Evolutionary conservation across 2,888 invertebrate genomes (phyloP), one percentile per base, ranked within the genome.

Genomic region (Nineta flava): DNA sequence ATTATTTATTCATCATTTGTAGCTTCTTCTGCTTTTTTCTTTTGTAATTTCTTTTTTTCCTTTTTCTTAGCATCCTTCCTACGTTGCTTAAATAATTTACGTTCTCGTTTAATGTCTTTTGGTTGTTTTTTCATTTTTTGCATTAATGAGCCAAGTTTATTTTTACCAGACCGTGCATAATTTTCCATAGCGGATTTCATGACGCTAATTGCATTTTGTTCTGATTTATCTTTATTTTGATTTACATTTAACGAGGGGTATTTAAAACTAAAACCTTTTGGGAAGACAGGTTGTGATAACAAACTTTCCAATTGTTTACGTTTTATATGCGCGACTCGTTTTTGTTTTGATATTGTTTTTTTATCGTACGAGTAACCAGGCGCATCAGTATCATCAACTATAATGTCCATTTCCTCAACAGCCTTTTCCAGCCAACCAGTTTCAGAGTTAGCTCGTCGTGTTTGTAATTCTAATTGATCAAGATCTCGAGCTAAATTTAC

Each of bases 351-450:
- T 2, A 59, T 55, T 54, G 68, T 69, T 54, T 68, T 58, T 17
- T 52, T 55, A 52, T 64, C 63, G 5, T 61, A 58, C 12, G 56
- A 54, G 16, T 65, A 63, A 43, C 40, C 56, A 38, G 51, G 48
- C 38, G 55, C 50, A 19, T 49, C 62, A 60, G 79, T 80, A 38
- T 88, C 85, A 58, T 93, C 93, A 2, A 94, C 68, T 52, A 96
- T 78, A 58, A 94, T 83, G 65, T 96, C 96, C 81, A 93, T 87
- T 56, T 94, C 92, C 54, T 81, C 76, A 0, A 91, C 90, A 2
- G 85, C 83, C 62, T 83, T 84, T 57, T 84, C 79, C 60, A 88
- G 71, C 96, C 96, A 97, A 17, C 85, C 84, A 54, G 76, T 76
- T 57, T 88, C 77, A 9, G 79, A 76, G 57, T 76, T 76, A 1